Base-by-base conservation (phyloP, 2,888 invertebrate genomes). In the Malthinus seriepunctatus region DNA sequence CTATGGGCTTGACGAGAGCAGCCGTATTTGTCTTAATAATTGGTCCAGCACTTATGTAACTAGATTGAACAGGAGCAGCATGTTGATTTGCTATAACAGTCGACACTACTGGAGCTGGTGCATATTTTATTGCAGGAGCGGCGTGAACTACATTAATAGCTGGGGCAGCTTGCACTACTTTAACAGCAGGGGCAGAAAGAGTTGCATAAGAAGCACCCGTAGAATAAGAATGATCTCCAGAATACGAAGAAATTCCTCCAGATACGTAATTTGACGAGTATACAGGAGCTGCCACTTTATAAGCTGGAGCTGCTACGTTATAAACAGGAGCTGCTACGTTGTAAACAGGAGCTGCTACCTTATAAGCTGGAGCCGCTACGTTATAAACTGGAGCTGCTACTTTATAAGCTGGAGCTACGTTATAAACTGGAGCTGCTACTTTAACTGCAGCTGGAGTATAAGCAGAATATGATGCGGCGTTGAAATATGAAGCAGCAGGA, bases 41-140 rank as follows among this genome's bases (percentile, higher is more conserved):
- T n/a, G 62, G 55, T 32, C 56, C 56, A 15, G 62, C 48, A 23
- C 51, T 57, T 53, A 53, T 48, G 31, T 52, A 60, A 55, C 53
- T 46, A 34, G 32, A 9, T 37, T 49, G 47, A 11, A 50, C 51
- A 42, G 56, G 47, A 45, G 50, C 51, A 63, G 64, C 57, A 45
- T 38, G 33, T 9, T 34, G 39, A 14, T 35, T 52, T 15, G 35
- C 38, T 34, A 38, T 14, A 6, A 64, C 23, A 46, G 65, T 53
- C 52, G 68, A 51, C 51, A 62, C 32, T 67, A 57, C 51, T 63
- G 67, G 51, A 65, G 68, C 58, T 66, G 59, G 35, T 53, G 50
- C 45, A 32, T 62, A 63, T 38, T 64, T 63, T 23, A 64, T 57
- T 23, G 69, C 59, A 23, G 72, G 69, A 12, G 71, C 70, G 3